phyloP scores from a whole-genome alignment of 2,888 invertebrate genomes.

The Sycophila texana region DNA sequence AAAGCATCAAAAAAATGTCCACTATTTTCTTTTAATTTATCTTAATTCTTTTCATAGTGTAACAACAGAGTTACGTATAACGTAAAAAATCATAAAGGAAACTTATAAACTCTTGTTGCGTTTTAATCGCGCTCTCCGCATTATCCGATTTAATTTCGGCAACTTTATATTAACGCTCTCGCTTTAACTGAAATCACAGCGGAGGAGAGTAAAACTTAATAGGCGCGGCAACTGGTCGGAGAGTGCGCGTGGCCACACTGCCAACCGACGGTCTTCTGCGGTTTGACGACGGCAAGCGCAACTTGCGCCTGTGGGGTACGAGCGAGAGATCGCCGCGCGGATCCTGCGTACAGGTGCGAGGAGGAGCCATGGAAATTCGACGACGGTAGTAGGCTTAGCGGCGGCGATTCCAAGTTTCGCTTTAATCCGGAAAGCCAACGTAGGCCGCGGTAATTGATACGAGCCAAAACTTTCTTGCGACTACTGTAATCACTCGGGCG shows the following conservation, averaged over 20 bases:
- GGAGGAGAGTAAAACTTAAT: background rate
- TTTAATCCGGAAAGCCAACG: slow-evolving; percentile 75
- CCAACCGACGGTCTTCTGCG: slow-evolving; percentile 12
- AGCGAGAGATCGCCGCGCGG: slow-evolving; percentile 28
- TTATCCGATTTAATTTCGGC: slow-evolving; percentile 28
- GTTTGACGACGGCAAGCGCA: slow-evolving; percentile 26
- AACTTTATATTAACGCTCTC: slow-evolving; percentile 30
- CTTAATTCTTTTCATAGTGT: too few species aligned
- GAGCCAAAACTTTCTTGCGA: slow-evolving; percentile 61
- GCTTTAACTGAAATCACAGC: slow-evolving; percentile 42
- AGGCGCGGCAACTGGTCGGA: background rate
- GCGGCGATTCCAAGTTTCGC: slow-evolving; percentile 70
- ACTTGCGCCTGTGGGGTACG: background rate
- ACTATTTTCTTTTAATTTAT: too few species aligned
- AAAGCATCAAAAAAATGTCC: too few species aligned
- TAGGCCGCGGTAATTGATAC: slow-evolving; percentile 74
- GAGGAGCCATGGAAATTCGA: slow-evolving; percentile 67
- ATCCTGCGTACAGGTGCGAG: slow-evolving; percentile 32
- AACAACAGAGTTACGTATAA: too few species aligned
- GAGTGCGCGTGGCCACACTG: background rate
- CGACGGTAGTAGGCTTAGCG: slow-evolving; percentile 48
- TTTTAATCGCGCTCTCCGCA: too few species aligned
- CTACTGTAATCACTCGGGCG: slow-evolving; percentile 47
- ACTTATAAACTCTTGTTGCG: too few species aligned
- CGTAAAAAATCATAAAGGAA: too few species aligned